Conservation (phyloP, 2,797 vertebrate genomes). For the Monodelphis domestica region DNA sequence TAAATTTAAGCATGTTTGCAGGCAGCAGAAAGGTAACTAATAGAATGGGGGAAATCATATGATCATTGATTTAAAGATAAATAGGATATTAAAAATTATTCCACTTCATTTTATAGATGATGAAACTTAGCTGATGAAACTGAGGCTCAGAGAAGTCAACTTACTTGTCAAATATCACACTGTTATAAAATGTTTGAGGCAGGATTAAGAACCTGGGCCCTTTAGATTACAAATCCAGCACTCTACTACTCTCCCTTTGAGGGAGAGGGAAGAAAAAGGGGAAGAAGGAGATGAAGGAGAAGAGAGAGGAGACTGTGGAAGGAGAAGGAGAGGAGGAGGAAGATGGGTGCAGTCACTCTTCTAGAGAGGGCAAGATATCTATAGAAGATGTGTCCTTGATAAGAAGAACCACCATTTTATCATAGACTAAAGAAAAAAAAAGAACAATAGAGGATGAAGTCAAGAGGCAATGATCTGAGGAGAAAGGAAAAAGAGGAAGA, state of each 20-base stretch:
- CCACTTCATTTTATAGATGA: not conserved
- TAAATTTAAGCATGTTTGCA: not conserved
- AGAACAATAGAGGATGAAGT: not conserved
- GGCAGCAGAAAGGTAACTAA: not conserved
- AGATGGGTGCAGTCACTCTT: too few relatives aligned
- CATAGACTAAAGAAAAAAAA: not conserved
- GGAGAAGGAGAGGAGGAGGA: too few relatives aligned
- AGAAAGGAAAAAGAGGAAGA: not conserved
- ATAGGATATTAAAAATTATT: not conserved
- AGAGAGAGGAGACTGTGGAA: not conserved
- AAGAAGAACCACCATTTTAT: not conserved
- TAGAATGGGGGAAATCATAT: not conserved
- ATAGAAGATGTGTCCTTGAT: not conserved
- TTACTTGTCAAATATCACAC: rapidly evolving
- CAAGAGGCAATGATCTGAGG: not conserved
- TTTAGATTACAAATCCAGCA: not conserved
- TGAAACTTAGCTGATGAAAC: not conserved
- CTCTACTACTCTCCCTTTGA: not conserved
- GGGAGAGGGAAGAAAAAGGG: not conserved
- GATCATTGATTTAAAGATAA: too few relatives aligned
- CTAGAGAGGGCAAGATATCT: too few relatives aligned
- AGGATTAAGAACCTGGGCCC: not conserved
- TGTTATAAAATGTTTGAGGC: too few relatives aligned
- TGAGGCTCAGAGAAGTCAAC: rapidly evolving
- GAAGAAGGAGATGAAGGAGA: too few relatives aligned